Base-by-base conservation (phyloP, 2,113 vertebrate genomes). In the Chaetodon trifascialis region DNA sequence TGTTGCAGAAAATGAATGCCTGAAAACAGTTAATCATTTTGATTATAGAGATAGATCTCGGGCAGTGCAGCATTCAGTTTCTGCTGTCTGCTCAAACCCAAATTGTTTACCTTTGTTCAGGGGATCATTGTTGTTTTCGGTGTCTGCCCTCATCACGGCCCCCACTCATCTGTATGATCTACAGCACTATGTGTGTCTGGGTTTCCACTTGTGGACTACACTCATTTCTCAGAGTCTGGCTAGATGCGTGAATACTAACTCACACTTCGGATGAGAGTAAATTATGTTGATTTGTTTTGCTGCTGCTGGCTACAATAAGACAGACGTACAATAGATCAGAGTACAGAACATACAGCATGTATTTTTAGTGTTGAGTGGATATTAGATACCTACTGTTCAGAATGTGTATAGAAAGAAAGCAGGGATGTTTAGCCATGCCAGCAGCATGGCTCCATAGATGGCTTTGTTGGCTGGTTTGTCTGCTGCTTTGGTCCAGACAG, bases 21-120 rank as follows among this genome's bases (percentile, higher is more conserved):
- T 65, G 49, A 34, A 63, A 80, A 54, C 23, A 38, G 42, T 76
- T 36, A 63, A 63, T 79, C 59, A 59, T 80, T 63, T 74, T 65
- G 34, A 70, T 42, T 47, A 60, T 36, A 8, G 62, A 46, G 80
- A 74, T 42, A 72, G 21, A 67, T 56, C 30, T 25, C 10, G 23
- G 58, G 11, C 62, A 69, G 67, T 19, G 42, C 34, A 51, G 68
- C 10, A 42, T 40, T 55, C 3, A 5, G n/a, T 36, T 79, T 36
- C 70, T 59, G 21, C 15, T 21, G 66, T 65, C 51, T 0, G 19
- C 74, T 73, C 12, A 30, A 47, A 10, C 34, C 25, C 59, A 71
- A 58, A 30, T 10, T 17, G 11, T 73, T 65, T 65, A 54, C 67
- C 44, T 60, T 34, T 67, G 46, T 68, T 51, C 40, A 74, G 69